Conservation (phyloP, 2,888 invertebrate genomes). For the Onchidella celtica region DNA sequence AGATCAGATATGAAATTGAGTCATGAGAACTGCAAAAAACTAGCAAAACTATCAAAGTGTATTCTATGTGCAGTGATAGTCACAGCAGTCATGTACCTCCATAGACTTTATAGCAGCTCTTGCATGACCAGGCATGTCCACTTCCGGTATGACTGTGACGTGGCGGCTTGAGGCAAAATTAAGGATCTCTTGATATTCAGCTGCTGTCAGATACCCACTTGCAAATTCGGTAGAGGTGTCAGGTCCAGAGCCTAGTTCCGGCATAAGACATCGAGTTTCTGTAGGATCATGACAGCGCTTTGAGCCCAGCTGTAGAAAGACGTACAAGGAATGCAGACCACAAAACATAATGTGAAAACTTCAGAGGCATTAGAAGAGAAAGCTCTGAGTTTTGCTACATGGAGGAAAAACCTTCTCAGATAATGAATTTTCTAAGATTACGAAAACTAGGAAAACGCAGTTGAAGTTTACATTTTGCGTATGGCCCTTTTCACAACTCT, state of each 20-base stretch:
- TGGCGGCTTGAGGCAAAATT: constrained; percentile 51
- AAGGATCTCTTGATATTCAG: constrained; percentile 53
- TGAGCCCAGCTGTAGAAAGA: constrained; percentile 54
- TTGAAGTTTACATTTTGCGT: too few species aligned
- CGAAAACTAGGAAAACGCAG: too few species aligned
- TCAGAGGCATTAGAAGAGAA: too few species aligned
- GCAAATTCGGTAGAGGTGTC: constrained; percentile 37
- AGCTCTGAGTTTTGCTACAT: too few species aligned
- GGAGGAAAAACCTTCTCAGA: too few species aligned
- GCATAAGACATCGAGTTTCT: constrained; percentile 55
- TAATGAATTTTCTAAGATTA: too few species aligned
- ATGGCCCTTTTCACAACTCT: too few species aligned
- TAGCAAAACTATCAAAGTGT: too few species aligned
- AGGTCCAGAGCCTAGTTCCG: constrained; percentile 58
- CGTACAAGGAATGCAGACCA: neutral
- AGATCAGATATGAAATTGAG: too few species aligned
- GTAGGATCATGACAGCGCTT: constrained; percentile 55
- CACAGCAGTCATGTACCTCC: too few species aligned
- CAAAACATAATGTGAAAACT: neutral
- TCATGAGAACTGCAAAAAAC: too few species aligned
- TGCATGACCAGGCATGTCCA: constrained; percentile 66
- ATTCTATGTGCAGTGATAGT: too few species aligned
- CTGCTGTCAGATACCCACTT: constrained; percentile 54
- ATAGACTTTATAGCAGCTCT: constrained; percentile 65
- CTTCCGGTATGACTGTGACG: constrained; percentile 67